Conservation (phyloP, 2,797 vertebrate species). For the Micrastur ruficollis region DNA sequence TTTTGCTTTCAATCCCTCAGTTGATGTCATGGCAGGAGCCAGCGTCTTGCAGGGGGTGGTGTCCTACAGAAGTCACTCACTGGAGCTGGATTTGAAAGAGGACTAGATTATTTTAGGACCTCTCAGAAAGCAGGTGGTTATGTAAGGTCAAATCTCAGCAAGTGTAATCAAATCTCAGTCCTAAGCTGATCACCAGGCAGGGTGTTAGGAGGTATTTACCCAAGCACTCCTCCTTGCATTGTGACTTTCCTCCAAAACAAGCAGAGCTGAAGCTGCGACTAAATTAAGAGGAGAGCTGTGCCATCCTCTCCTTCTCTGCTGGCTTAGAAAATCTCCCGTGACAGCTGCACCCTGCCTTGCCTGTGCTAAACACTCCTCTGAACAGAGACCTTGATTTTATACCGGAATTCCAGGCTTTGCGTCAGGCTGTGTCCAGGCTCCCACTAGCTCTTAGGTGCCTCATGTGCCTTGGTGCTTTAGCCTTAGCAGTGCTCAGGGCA, state of each 20-base stretch:
- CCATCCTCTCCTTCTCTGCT: background rate
- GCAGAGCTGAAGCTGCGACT: background rate
- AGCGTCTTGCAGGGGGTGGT: background rate
- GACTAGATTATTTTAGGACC: conserved; percentile 10
- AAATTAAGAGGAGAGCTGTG: background rate
- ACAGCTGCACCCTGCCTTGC: background rate
- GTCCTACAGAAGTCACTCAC: background rate
- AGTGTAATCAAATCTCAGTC: conserved; percentile 46
- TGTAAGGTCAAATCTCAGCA: conserved; percentile 27
- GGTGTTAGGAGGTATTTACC: conserved; percentile 39
- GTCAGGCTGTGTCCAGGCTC: background rate
- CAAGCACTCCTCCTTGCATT: background rate
- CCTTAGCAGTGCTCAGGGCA: background rate
- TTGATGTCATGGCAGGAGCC: fast-evolving
- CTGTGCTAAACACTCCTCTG: background rate
- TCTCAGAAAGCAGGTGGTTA: conserved; percentile 43
- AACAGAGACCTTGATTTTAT: background rate
- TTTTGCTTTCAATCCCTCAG: background rate
- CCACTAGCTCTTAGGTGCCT: background rate
- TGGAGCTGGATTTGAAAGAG: background rate
- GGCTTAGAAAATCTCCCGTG: background rate
- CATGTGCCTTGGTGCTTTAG: background rate
- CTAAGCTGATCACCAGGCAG: conserved; percentile 48
- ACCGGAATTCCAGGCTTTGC: background rate
- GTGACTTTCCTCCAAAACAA: background rate